phyloP scores from a whole-genome alignment of 2,888 invertebrate genomes.

The Tanypteryx hageni region DNA sequence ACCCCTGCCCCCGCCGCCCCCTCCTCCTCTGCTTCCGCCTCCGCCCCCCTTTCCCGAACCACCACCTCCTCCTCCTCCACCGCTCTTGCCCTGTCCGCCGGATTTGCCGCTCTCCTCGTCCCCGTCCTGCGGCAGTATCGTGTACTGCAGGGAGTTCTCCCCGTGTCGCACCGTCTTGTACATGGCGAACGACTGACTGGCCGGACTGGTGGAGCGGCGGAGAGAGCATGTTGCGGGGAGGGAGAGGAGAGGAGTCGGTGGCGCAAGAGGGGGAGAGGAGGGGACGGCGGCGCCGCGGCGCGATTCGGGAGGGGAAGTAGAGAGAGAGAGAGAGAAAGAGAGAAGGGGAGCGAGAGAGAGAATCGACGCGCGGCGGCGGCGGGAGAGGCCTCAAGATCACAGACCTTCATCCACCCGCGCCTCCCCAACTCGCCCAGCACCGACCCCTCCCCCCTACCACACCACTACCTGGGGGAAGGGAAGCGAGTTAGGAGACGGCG shows the following conservation, averaged over 20 bases:
- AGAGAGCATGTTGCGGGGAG: not conserved
- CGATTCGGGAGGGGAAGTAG: not conserved
- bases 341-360: not conserved
- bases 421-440: not conserved
- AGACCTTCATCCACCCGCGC: not conserved
- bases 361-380: not conserved
- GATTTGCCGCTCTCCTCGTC: conserved; percentile 71
- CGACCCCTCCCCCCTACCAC: not conserved
- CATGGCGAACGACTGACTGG: conserved; percentile 74
- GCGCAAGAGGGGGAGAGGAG: conserved; percentile 31
- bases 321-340: not conserved
- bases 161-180: conserved; percentile 87
- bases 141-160: conserved; percentile 85
- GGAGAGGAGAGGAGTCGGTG: not conserved
- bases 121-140: conserved; percentile 85
- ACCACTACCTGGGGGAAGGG: not conserved
- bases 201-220: not conserved
- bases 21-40: not conserved
- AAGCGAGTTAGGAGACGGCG: not conserved
- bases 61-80: conserved; percentile 65
- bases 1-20: not conserved
- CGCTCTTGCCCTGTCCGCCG: conserved; percentile 63
- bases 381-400: not conserved
- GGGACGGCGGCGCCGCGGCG: conserved; percentile 45
- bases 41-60: conserved; percentile 68